Base-by-base conservation (phyloP, 2,797 vertebrate genomes). In the Sphenodon punctatus region DNA sequence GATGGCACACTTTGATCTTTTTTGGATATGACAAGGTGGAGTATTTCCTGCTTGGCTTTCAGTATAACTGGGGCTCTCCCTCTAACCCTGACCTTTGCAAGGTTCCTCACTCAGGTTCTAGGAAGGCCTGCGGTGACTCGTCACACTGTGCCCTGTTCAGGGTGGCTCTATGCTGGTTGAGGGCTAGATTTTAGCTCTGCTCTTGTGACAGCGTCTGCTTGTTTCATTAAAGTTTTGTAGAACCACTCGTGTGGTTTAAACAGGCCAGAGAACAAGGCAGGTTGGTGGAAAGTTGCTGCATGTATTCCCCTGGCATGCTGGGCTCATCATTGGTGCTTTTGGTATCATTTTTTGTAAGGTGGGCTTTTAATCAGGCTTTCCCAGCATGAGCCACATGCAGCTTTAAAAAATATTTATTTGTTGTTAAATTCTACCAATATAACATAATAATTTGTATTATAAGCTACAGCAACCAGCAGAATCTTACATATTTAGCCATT, bases 1-100 rank as follows among this genome's bases (percentile, higher is more conserved):
- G 6, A n/a, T 3, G 1, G 45, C 42, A 34, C 25, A 0, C 14
- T 48, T 16, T 22, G 27, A 39, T 10, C 38, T 8, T 34, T 13
- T 0, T n/a, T 19, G 64, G 20, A 73, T 39, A 51, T 0, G 0
- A 79, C 66, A 67, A 10, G 4, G 1, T 70, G 20, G 17, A 36
- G 16, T 38, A 23, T 36, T 3, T 27, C 60, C 46, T 70, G 42
- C 63, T 56, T 65, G 27, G 38, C 16, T 1, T 0, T 78, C 16
- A 56, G 42, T 2, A 6, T 5, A 4, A 4, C 5, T 0, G 0
- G 17, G 46, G 15, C 4, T 20, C 72, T 38, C 4, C 22, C 22
- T 80, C 51, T 32, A 4, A 38, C 23, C 41, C 53, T 74, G 45
- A 67, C 42, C 68, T 13, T 51, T 68, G 13, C 32, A 48, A 49